Percentiles rank a stretch among this genome's conserved stretches.
These are phyloP conservation scores for Congeria kusceri DNA, from an alignment of 2,888 invertebrate genomes.

Conservation along the genomic window DNA sequence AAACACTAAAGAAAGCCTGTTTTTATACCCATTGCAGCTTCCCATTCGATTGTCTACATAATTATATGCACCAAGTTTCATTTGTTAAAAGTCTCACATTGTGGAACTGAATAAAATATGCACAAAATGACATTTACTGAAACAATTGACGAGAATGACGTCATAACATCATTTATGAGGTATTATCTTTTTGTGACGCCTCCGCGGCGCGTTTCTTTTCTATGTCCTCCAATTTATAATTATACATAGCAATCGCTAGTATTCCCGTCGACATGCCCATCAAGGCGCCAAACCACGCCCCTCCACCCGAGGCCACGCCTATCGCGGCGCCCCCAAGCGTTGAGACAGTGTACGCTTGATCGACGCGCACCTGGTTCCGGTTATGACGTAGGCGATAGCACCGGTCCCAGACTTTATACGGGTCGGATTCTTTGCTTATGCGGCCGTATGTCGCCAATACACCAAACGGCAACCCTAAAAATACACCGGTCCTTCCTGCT, in stretches of 20 bases:
- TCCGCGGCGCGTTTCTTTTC: not conserved
- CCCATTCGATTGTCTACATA: too few relatives aligned
- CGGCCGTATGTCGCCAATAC: conserved; percentile 48
- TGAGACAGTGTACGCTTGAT: conserved; percentile 47
- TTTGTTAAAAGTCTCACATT: too few relatives aligned
- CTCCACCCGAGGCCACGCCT: conserved; percentile 27
- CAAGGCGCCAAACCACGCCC: conserved; percentile 59
- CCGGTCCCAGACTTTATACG: conserved; percentile 48
- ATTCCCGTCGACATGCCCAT: conserved; percentile 61
- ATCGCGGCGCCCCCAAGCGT: conserved; percentile 45
- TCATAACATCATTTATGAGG: too few relatives aligned
- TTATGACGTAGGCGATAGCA: conserved; percentile 62
- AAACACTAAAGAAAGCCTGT: too few relatives aligned
- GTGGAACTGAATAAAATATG: too few relatives aligned
- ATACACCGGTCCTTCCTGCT: conserved; percentile 50
- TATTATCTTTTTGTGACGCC: not conserved
- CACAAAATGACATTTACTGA: too few relatives aligned
- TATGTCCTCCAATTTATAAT: not conserved
- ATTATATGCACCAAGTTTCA: too few relatives aligned
- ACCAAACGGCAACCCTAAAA: conserved; percentile 48
- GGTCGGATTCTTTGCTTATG: conserved; percentile 42
- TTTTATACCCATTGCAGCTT: too few relatives aligned
- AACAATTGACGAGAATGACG: too few relatives aligned
- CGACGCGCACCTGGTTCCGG: conserved; percentile 56
- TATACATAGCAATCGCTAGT: conserved; percentile 28